Evolutionary conservation across 2,888 invertebrate species (phyloP), one percentile per base, ranked within the genome.

Genomic region (Andrena minutula): DNA sequence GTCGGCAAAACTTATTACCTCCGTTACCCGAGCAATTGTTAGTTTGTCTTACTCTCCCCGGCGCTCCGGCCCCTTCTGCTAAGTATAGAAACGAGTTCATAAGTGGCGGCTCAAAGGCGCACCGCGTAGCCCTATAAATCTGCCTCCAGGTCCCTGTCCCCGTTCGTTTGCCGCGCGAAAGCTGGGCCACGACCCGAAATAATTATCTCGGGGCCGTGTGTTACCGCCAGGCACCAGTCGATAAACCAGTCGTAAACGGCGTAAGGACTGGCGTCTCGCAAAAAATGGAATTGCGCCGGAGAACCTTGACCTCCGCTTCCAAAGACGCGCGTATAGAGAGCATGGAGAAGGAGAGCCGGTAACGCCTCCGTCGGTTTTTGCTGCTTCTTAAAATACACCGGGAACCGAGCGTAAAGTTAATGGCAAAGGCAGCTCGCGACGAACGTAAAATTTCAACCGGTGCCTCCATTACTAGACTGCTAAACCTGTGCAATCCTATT

Each of bases 41-140:
- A 78, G 70, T 71, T 83, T 71, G 83, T 71, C 83, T 65, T 70
- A 68, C 23, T 78, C 74, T 72, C 69, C 71, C 10, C 64, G 32
- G 12, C 65, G 47, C 61, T 49, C 41, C 28, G 56, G 61, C 41
- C 75, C 51, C 68, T 35, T 75, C 73, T 28, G 81, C 87, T 87
- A 87, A 86, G 79, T 87, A 88, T 88, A 87, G 87, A 86, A 88
- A 88, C 84, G 82, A 88, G 84, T 88, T 82, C 84, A 78, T 82
- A 84, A 86, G 86, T 78, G 83, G 68, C 77, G 73, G 68, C 74
- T 53, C 56, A 73, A 71, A 75, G 60, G 51, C 53, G 72, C 60
- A 20, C 72, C 69, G 68, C 60, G 41, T 60, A 49, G 58, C 65
- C 72, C 53, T 32, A 75, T 83, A 75, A 75, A 83, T 79, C 83